Percentiles rank a stretch among this genome's conserved stretches.
These are phyloP conservation scores for Lichenostomus cassidix DNA, from an alignment of 2,113 vertebrate genomes.

Conservation along the genomic window DNA sequence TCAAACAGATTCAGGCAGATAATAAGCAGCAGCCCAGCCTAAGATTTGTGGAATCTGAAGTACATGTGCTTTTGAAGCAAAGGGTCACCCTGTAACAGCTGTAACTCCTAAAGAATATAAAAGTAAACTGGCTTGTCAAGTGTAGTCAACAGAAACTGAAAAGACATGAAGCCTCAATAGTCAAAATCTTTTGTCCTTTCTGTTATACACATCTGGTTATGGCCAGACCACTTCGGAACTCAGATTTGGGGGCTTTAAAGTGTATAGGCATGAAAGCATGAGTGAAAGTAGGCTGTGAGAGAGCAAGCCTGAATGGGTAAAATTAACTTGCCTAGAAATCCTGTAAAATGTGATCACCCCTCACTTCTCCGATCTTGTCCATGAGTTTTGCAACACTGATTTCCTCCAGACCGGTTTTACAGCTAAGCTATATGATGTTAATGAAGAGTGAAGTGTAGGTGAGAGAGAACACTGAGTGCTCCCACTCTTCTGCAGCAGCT, in stretches of 20 bases:
- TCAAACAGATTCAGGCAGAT: background rate
- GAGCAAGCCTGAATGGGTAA: background rate
- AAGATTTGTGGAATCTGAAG: background rate
- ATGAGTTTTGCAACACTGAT: background rate
- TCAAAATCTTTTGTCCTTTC: background rate
- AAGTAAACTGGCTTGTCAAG: background rate
- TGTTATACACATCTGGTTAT: background rate
- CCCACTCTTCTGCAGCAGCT: background rate
- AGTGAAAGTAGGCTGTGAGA: background rate
- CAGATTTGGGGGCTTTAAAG: background rate
- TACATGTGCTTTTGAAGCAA: background rate
- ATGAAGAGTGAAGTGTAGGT: background rate
- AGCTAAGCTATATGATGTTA: background rate
- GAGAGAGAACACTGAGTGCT: background rate
- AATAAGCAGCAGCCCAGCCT: background rate
- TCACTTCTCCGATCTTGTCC: background rate
- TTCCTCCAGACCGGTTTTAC: background rate
- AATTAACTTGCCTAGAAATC: background rate
- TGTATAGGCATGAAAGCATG: accelerated
- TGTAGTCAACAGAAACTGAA: background rate
- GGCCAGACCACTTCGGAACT: background rate
- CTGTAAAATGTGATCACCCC: background rate
- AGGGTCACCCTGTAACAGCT: background rate
- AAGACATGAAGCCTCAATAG: background rate
- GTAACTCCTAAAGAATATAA: background rate